A percentile compares a stretch with the other conserved stretches of the same genome.
These are phyloP conservation scores for Crematogaster levior DNA, from an alignment of 2,888 invertebrate genomes.

Conservation along the genomic window DNA sequence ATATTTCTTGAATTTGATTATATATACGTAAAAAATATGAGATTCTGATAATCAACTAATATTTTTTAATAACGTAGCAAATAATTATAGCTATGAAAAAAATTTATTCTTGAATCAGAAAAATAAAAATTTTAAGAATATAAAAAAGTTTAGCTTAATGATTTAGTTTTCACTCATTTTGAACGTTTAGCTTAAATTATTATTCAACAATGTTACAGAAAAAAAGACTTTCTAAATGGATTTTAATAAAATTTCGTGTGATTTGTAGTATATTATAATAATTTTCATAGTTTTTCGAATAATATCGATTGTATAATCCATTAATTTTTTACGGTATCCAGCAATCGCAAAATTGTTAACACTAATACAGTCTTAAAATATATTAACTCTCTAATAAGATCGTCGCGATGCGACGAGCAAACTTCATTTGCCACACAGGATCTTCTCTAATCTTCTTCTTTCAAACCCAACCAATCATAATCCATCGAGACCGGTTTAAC, in stretches of 20 bases:
- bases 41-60: background rate
- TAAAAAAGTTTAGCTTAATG: background rate
- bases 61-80: background rate
- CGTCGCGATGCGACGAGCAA: background rate
- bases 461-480: conserved; percentile 17
- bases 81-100: background rate
- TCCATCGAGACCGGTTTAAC: conserved; percentile 34
- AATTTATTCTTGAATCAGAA: background rate
- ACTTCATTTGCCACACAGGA: conserved; percentile 31
- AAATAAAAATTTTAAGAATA: background rate
- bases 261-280: background rate
- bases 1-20: background rate
- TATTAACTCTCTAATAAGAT: conserved; percentile 20
- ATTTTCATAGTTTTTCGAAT: background rate
- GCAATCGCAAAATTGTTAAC: background rate
- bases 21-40: too few relatives aligned
- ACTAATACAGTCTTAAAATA: conserved; percentile 1
- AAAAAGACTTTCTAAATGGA: background rate
- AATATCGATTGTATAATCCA: background rate
- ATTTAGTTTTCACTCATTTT: too few relatives aligned
- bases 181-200: background rate
- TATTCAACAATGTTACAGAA: background rate
- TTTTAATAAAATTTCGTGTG: background rate
- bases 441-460: conserved; percentile 43
- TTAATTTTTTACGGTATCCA: background rate